Conservation (phyloP, 1,140 invertebrate species). For the Drosophila kurseongensis region DNA sequence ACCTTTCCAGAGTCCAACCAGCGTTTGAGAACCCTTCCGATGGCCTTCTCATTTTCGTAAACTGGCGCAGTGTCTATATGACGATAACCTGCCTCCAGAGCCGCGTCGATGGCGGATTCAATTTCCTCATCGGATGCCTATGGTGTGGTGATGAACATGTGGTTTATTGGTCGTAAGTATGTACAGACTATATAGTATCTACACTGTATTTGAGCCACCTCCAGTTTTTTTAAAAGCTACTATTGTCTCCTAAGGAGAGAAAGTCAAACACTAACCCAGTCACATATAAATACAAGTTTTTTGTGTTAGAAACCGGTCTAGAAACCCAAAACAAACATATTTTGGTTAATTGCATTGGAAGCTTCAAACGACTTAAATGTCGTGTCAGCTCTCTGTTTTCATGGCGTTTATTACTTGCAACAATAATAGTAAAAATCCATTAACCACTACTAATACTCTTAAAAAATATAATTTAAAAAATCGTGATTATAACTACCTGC, state of each 20-base stretch:
- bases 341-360: constrained; percentile 19
- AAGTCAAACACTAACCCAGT: constrained; percentile 25
- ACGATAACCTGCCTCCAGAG: constrained; percentile 86
- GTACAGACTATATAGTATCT: not conserved
- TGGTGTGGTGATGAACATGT: constrained; percentile 56
- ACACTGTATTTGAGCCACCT: not conserved
- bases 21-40: constrained; percentile 90
- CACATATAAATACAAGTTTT: constrained; percentile 8
- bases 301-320: constrained; percentile 45
- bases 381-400: constrained; percentile 21
- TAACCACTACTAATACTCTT: not conserved
- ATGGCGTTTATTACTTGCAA: constrained; percentile 8
- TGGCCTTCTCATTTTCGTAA: constrained; percentile 92
- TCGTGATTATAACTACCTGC: constrained; percentile 87
- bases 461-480: not conserved
- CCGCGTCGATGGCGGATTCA: constrained; percentile 88
- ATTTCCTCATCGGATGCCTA: constrained; percentile 89
- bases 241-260: constrained; percentile 4
- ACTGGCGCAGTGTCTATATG: constrained; percentile 93
- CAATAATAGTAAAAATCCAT: not conserved
- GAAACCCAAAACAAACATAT: constrained; percentile 2
- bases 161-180: constrained; percentile 51
- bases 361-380: constrained; percentile 13
- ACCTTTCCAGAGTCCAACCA: constrained; percentile 90
- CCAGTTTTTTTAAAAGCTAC: not conserved